Evolutionary conservation across 2,888 invertebrate genomes (phyloP).

Genomic region (Gerosis bhagava): DNA sequence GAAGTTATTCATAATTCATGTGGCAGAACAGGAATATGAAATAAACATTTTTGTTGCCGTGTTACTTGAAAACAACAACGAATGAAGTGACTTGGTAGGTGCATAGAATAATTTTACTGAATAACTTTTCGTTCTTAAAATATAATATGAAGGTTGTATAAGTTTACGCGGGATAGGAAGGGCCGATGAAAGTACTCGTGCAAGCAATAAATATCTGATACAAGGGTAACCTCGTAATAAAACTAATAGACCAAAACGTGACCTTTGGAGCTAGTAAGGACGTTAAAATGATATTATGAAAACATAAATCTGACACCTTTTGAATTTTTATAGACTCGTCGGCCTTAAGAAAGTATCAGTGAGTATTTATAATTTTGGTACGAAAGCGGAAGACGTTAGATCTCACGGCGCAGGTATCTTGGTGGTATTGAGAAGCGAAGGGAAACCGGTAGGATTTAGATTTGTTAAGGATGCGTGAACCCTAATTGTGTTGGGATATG

Average conservation of each 20-base stretch:
- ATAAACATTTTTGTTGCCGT: slow-evolving; percentile 10
- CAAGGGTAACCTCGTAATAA: slow-evolving; percentile 77
- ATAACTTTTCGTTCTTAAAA: no score
- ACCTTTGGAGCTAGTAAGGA: slow-evolving; percentile 62
- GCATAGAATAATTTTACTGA: no score
- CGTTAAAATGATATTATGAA: slow-evolving; percentile 59
- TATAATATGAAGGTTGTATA: no score
- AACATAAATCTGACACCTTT: slow-evolving; percentile 64
- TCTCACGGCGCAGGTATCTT: slow-evolving; percentile 42
- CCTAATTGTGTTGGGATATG: slow-evolving; percentile 55
- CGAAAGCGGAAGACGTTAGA: slow-evolving; percentile 70
- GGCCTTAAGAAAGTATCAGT: slow-evolving; percentile 73
- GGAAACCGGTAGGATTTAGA: slow-evolving; percentile 64
- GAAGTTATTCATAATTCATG: slow-evolving; percentile 5
- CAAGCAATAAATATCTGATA: slow-evolving; percentile 43
- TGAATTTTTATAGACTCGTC: slow-evolving; percentile 70
- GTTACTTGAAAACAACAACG: no score
- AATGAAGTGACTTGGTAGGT: no score
- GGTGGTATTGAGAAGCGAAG: slow-evolving; percentile 59
- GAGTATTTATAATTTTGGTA: slow-evolving; percentile 50
- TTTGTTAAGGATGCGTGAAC: slow-evolving; percentile 62
- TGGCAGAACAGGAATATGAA: slow-evolving; percentile 1
- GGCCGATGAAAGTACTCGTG: slow-evolving; percentile 8
- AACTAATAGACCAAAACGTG: slow-evolving; percentile 68
- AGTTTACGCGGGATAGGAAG: neutral